Evolutionary conservation across 1,140 invertebrate species (phyloP), one percentile per base, ranked within the genome.

Genomic region (Papilio helenus): DNA sequence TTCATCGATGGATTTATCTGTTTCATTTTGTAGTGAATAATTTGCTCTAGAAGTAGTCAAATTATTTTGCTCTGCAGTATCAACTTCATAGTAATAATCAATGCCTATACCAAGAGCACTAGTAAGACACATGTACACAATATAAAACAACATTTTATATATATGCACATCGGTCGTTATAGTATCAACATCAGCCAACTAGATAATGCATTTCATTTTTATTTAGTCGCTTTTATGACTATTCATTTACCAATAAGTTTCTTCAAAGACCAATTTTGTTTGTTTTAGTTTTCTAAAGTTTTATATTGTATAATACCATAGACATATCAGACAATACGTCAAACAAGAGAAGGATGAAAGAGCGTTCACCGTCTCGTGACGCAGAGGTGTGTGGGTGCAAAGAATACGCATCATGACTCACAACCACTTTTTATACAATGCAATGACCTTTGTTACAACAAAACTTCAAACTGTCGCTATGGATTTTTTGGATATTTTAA

Each of bases 321-420:
- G n/a, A 74, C 39, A 74, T 51, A 79, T 73, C 68, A 72, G 49
- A 18, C 18, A 71, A 12, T 49, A 14, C 29, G 49, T 29, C 74
- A 81, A 79, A 79, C 61, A 58, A 80, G 49, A 76, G 80, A 85
- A 81, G 80, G 58, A 85, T 86, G 77, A 29, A 72, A 84, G 80
- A 51, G 73, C 79, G 65, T 81, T 80, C 80, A 84, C 68, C 79
- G 55, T 77, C 72, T 82, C 77, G 79, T 84, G 84, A 84, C 82
- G 68, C 71, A 42, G 81, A 82, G 55, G 72, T 80, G 82, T 78
- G 88, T 89, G 83, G 87, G 86, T 85, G 86, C 73, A 85, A 86
- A 78, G 81, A 83, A 76, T 58, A 79, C 68, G 73, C 26, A 58
- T 76, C 58, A 51, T 87, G 82, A 82, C 44, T 83, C 82, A 87